Evolutionary conservation across 1,140 invertebrate species (phyloP), one percentile per base, ranked within the genome.

Genomic region (Ericerus pela): DNA sequence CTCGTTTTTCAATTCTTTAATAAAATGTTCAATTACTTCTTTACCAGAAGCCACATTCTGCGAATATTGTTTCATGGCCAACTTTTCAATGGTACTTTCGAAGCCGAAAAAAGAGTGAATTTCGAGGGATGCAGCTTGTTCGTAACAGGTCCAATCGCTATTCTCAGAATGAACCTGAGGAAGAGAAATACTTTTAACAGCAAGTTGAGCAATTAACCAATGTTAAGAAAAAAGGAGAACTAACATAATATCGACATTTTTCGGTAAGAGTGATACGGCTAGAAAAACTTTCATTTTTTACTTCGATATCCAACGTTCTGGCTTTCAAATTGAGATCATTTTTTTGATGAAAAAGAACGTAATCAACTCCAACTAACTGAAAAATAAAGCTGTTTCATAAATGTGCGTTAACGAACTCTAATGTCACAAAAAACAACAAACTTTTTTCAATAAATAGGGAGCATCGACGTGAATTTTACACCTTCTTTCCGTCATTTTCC

Each of bases 101-200:
- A 96, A 92, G 0, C 92, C 92, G 72, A 95, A 96, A 70, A 97
- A 97, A 63, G 88, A 93, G 69, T 92, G 95, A 4, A 97, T 89
- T 72, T 96, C 92, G 57, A 97, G 75, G 65, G 82, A 84, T 6
- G 93, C 92, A 52, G 79, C 82, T 72, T 96, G 93, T 67, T 97
- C 93, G 72, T 96, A 97, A 66, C 93, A 96, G 2, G 94, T 97
- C 93, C 93, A 97, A 31, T 90, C 80, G 1, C 81, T 64, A 70
- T 97, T 96, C 64, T 97, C 92, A 5, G 91, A 87, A 72, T 96
- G 92, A 12, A 93, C 84, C 88, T 96, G 60, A 38, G 53, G 22
- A 37, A 54, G 28, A 56, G 20, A 37, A 18, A 61, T 31, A 16
- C 11, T 51, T 28, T 22, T 54, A 31, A 56, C 6, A 33, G n/a